Percentiles rank a stretch among this genome's conserved stretches.
Conservation (phyloP, 2,797 vertebrate genomes). For the Heteromormyrus szaboi region DNA sequence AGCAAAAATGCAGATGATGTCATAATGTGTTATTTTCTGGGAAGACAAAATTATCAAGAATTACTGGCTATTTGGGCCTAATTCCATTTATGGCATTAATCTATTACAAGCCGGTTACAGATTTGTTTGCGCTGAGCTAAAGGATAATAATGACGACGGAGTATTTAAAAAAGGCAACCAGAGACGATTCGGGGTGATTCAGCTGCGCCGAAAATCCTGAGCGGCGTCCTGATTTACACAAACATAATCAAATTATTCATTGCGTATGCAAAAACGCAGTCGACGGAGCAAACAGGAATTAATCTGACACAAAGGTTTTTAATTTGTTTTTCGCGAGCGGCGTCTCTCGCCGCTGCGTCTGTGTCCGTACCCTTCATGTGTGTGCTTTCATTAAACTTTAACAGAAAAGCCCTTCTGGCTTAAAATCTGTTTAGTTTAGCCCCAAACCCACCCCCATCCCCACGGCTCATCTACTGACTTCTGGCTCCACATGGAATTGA, state of each 20-base stretch:
- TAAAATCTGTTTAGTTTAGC: conserved; percentile 60
- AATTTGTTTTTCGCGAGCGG: conserved; percentile 21
- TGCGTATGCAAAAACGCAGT: background rate
- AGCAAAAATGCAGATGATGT: background rate
- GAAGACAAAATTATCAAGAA: background rate
- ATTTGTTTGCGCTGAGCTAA: background rate
- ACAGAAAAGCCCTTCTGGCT: conserved; percentile 58
- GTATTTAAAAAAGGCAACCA: background rate
- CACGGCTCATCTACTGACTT: conserved; percentile 34
- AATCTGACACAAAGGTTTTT: conserved; percentile 23
- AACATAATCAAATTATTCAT: conserved; percentile 9
- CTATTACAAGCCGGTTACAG: background rate
- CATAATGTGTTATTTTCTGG: background rate
- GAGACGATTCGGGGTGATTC: background rate
- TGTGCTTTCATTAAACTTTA: conserved; percentile 50
- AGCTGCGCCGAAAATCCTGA: background rate
- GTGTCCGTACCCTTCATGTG: conserved; percentile 36
- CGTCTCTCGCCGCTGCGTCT: background rate
- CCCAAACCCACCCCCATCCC: conserved; percentile 31
- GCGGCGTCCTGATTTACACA: background rate
- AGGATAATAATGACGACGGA: background rate
- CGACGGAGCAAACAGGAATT: conserved; percentile 10
- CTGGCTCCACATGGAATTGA: conserved; percentile 55
- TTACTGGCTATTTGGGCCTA: background rate
- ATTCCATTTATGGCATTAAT: background rate